Conservation (phyloP, 1,140 invertebrate genomes). For the Hypothenemus hampei region DNA sequence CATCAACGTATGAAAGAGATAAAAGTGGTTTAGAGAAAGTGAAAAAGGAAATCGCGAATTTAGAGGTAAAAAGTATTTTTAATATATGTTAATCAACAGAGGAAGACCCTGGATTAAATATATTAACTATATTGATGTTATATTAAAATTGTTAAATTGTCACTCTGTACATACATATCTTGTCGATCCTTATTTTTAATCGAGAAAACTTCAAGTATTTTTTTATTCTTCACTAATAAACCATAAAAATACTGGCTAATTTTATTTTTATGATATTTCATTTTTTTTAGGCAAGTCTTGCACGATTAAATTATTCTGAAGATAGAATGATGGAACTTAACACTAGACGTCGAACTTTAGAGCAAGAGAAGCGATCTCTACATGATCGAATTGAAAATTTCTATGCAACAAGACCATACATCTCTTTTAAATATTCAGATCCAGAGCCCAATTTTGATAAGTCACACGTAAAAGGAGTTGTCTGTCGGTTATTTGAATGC, state of each 20-base stretch:
- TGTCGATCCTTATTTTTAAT: too few species aligned
- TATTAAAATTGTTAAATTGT: too few species aligned
- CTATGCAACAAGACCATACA: conserved; percentile 61
- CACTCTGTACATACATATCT: too few species aligned
- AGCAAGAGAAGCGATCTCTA: conserved; percentile 50
- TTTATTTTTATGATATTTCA: background rate
- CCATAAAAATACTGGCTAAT: too few species aligned
- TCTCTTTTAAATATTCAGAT: conserved; percentile 70
- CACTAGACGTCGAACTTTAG: conserved; percentile 50
- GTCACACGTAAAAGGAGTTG: conserved; percentile 69
- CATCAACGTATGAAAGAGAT: conserved; percentile 69
- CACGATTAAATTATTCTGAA: conserved; percentile 64
- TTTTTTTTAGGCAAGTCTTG: conserved; percentile 44
- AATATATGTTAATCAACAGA: too few species aligned
- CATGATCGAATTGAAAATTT: conserved; percentile 57
- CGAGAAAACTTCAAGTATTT: too few species aligned
- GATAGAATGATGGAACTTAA: conserved; percentile 57
- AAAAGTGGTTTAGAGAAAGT: conserved; percentile 57
- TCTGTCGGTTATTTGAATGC: conserved; percentile 66
- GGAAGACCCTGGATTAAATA: too few species aligned
- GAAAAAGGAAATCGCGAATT: conserved; percentile 50
- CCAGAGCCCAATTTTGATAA: conserved; percentile 75
- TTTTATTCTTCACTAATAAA: background rate
- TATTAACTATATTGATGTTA: too few species aligned
- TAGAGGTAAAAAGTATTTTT: conserved; percentile 32